Evolutionary conservation across 2,888 invertebrate species (phyloP).

Genomic region (Chloromyia formosa): DNA sequence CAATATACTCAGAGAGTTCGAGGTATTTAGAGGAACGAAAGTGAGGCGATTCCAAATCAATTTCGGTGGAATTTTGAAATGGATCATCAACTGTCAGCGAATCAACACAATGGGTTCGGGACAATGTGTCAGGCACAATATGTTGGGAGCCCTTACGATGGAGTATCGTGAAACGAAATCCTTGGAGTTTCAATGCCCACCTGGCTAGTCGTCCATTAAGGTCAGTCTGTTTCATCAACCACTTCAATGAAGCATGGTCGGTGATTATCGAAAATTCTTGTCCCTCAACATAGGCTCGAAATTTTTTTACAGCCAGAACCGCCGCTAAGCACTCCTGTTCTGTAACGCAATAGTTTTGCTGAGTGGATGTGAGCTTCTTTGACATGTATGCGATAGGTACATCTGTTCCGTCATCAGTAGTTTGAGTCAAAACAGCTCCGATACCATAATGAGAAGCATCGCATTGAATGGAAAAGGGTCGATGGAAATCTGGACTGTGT

Average conservation of each 20-base stretch:
- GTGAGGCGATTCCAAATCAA: too few species aligned
- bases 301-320: constrained; percentile 20
- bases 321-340: neutral
- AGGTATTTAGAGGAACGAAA: too few species aligned
- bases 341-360: neutral
- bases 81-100: too few species aligned
- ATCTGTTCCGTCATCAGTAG: neutral
- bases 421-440: neutral
- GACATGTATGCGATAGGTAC: neutral
- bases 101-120: too few species aligned
- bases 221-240: neutral
- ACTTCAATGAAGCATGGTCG: neutral
- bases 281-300: constrained; percentile 46
- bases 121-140: neutral
- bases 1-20: too few species aligned
- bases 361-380: neutral
- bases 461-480: neutral
- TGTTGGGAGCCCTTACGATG: neutral
- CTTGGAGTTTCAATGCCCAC: constrained; percentile 4
- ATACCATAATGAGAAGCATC: neutral
- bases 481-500: neutral
- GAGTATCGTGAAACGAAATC: neutral
- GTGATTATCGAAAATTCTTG: constrained; percentile 43
- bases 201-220: neutral
- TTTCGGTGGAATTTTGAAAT: too few species aligned